Percentiles rank a stretch among this genome's conserved stretches.
These are phyloP conservation scores for Drosophila atroscutellata DNA, from an alignment of 2,888 invertebrate species.

Conservation along the genomic window DNA sequence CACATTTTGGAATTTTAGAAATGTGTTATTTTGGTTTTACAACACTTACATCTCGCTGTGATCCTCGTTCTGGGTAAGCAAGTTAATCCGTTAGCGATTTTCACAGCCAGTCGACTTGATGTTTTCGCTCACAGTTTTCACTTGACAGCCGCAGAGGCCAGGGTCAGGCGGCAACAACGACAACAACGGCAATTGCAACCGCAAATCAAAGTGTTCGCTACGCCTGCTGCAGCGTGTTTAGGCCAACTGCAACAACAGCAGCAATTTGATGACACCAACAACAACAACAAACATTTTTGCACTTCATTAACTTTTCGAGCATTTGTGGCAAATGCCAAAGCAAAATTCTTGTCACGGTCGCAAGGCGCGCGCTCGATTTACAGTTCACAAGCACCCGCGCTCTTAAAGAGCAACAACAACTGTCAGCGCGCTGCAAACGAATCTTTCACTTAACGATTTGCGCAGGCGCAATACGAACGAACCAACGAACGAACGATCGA, in stretches of 20 bases:
- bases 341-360: conserved; percentile 53
- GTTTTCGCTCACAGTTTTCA: conserved; percentile 65
- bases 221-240: conserved; percentile 39
- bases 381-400: conserved; percentile 50
- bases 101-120: conserved; percentile 35
- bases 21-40: not conserved
- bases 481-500: conserved; percentile 12
- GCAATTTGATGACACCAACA: conserved; percentile 51
- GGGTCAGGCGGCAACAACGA: conserved; percentile 40
- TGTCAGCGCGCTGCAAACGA: conserved; percentile 34
- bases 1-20: conserved; percentile 24
- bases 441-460: conserved; percentile 49
- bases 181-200: conserved; percentile 35
- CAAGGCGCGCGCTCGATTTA: conserved; percentile 44
- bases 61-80: conserved; percentile 26
- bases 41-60: conserved; percentile 28
- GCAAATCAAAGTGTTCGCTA: conserved; percentile 64
- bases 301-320: conserved; percentile 76
- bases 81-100: conserved; percentile 48
- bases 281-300: conserved; percentile 68
- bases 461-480: conserved; percentile 30
- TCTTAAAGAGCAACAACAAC: conserved; percentile 31
- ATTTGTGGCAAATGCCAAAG: conserved; percentile 68
- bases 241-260: conserved; percentile 23
- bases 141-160: conserved; percentile 55